phyloP scores from a whole-genome alignment of 2,113 vertebrate species.

The Uria lomvia region DNA sequence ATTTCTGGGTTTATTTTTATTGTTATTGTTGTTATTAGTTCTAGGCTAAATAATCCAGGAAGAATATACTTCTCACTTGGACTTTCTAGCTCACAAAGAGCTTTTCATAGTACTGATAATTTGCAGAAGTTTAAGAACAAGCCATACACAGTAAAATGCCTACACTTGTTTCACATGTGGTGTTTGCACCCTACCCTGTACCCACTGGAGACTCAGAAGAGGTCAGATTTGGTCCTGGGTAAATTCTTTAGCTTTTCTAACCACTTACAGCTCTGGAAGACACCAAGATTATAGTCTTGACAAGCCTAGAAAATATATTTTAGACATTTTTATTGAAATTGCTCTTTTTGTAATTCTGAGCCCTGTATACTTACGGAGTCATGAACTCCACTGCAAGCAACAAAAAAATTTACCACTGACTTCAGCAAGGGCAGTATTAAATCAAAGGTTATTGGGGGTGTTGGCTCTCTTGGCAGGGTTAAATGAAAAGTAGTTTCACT shows the following conservation, averaged over 20 bases:
- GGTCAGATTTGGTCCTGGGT: neutral
- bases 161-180: neutral
- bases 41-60: neutral
- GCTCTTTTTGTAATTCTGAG: neutral
- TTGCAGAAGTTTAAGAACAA: neutral
- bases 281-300: slow-evolving; percentile 8
- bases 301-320: slow-evolving; percentile 10
- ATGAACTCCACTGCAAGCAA: slow-evolving; percentile 14
- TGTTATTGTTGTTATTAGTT: slow-evolving; percentile 49
- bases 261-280: slow-evolving; percentile 4
- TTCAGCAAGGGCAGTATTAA: neutral
- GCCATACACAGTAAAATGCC: neutral
- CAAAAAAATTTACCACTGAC: neutral
- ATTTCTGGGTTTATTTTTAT: slow-evolving; percentile 41
- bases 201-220: neutral
- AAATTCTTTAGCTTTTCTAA: slow-evolving; percentile 23
- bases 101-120: slow-evolving; percentile 33
- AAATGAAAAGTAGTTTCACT: neutral
- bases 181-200: neutral
- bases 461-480: neutral
- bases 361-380: neutral
- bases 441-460: neutral
- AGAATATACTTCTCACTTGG: neutral
- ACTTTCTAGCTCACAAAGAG: slow-evolving; percentile 40
- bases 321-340: slow-evolving; percentile 5